Evolutionary conservation across 2,797 vertebrate genomes (phyloP).

Genomic region (Coccyzus lansbergi): DNA sequence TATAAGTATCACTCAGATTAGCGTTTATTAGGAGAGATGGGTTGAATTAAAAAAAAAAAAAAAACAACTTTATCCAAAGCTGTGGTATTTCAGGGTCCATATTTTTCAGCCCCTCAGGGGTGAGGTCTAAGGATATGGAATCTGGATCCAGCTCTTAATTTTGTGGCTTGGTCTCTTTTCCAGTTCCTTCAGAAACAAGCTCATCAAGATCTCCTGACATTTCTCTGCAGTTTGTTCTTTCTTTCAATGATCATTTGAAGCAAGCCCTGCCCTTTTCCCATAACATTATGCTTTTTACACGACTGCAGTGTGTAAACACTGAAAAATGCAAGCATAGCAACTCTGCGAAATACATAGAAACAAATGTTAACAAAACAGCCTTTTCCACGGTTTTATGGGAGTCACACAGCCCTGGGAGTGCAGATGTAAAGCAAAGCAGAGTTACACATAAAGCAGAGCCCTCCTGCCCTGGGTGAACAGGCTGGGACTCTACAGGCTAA

Average conservation of each 20-base stretch:
- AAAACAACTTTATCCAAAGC: background rate
- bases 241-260: slow-evolving; percentile 21
- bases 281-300: slow-evolving; percentile 23
- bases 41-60: background rate
- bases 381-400: background rate
- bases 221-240: slow-evolving; percentile 23
- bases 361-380: background rate
- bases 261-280: slow-evolving; percentile 50
- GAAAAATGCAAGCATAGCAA: slow-evolving; percentile 57
- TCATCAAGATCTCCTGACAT: slow-evolving; percentile 50
- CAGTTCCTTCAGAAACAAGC: slow-evolving; percentile 59
- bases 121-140: slow-evolving; percentile 54
- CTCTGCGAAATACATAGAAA: slow-evolving; percentile 44
- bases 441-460: background rate
- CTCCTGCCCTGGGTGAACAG: background rate
- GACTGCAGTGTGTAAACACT: slow-evolving; percentile 46
- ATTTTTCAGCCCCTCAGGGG: slow-evolving; percentile 46
- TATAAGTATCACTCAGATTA: background rate
- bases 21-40: background rate
- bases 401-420: background rate
- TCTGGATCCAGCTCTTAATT: slow-evolving; percentile 46
- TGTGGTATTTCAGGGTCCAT: slow-evolving; percentile 48
- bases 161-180: slow-evolving; percentile 59
- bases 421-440: background rate
- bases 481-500: background rate